A percentile compares a stretch with the other conserved stretches of the same genome.
Evolutionary conservation across 2,113 vertebrate species (phyloP).

Genomic region (Microtus pennsylvanicus): DNA sequence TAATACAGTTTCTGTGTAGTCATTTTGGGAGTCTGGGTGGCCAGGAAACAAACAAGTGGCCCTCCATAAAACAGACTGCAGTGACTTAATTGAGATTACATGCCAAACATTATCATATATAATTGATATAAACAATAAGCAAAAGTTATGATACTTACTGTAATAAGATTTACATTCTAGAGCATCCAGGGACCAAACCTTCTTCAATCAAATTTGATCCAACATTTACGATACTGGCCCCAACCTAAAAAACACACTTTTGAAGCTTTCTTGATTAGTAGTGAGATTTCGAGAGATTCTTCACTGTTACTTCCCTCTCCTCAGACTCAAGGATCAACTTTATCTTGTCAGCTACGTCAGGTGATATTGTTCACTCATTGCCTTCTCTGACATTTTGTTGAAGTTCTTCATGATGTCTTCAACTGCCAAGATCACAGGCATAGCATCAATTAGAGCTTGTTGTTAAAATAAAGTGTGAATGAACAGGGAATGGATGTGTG

Average conservation of each 20-base stretch:
- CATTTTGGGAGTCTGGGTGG: no score
- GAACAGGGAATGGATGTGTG: no score
- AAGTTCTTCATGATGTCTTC: background rate
- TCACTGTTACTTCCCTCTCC: background rate
- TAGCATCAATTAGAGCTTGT: background rate
- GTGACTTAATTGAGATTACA: background rate
- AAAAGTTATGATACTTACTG: background rate
- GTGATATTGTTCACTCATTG: background rate
- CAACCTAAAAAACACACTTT: fast-evolving
- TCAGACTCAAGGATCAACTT: fast-evolving
- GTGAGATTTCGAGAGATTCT: background rate
- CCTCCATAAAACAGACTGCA: background rate
- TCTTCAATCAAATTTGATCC: background rate
- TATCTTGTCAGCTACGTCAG: background rate
- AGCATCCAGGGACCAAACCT: background rate
- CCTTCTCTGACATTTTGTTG: background rate
- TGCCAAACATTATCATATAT: background rate
- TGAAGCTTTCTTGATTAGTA: background rate
- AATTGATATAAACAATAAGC: background rate
- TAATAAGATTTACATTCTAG: background rate
- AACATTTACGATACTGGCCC: background rate
- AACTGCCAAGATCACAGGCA: no score
- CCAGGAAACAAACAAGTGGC: no score
- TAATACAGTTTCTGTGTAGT: no score
- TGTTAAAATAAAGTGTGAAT: background rate